Conservation (phyloP, 2,113 vertebrate species). For the Peucedramus taeniatus region DNA sequence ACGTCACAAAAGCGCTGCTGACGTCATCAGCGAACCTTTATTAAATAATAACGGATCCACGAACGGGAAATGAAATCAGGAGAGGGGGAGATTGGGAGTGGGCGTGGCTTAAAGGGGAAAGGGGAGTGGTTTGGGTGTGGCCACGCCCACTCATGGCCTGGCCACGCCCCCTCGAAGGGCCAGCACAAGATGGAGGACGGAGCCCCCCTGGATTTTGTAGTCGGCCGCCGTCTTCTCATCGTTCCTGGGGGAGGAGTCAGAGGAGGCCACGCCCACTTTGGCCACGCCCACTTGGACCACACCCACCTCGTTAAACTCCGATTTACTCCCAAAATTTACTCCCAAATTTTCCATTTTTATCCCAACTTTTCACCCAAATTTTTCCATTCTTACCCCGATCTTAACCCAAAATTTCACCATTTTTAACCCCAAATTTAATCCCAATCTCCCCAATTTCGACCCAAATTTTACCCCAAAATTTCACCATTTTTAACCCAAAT, state of each 20-base stretch:
- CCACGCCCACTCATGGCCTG: background rate
- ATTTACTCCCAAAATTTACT: no score
- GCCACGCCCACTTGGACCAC: background rate
- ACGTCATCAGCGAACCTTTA: background rate
- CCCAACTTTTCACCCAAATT: no score
- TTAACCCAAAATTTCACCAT: no score
- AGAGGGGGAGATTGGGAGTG: background rate
- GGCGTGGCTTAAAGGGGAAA: background rate
- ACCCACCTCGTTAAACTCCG: no score
- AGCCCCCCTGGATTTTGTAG: background rate
- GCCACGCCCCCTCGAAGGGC: background rate
- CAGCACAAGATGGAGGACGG: background rate
- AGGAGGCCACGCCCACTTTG: background rate
- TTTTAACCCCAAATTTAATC: no score
- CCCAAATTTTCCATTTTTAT: no score
- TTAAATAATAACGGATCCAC: background rate
- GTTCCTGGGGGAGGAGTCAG: background rate
- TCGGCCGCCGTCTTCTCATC: background rate
- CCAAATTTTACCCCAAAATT: no score
- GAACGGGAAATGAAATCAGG: rapidly evolving
- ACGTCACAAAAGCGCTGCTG: background rate
- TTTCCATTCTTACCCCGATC: no score
- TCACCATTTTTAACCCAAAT: no score
- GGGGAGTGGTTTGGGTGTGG: rapidly evolving
- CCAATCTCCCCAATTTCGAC: no score